Evolutionary conservation across 2,888 invertebrate species (phyloP).

Genomic region (Bruchidius siliquastri): DNA sequence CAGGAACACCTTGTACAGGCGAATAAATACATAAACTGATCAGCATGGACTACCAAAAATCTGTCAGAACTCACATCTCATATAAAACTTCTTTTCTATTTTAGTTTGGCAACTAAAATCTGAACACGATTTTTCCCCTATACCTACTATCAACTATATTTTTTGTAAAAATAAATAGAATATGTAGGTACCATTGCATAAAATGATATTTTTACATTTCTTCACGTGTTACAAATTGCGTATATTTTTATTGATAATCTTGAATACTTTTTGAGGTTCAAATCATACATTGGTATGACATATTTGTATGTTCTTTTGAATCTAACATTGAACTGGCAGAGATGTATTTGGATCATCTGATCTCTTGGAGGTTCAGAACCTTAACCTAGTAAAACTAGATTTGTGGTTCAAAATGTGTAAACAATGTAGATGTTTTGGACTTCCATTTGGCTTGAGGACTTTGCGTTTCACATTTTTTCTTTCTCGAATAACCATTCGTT

Average conservation of each 20-base stretch:
- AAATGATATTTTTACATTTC: constrained; percentile 3
- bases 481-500: too few relatives aligned
- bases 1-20: too few relatives aligned
- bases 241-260: not conserved
- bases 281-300: not conserved
- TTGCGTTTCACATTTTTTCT: too few relatives aligned
- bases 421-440: too few relatives aligned
- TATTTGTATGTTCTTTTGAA: not conserved
- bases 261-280: not conserved
- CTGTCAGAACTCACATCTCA: not conserved
- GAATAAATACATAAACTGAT: too few relatives aligned
- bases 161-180: not conserved
- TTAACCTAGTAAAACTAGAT: too few relatives aligned
- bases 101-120: not conserved
- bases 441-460: too few relatives aligned
- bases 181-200: not conserved
- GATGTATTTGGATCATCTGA: too few relatives aligned
- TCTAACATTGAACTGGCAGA: too few relatives aligned
- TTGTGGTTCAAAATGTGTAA: too few relatives aligned
- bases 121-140: not conserved
- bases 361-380: too few relatives aligned
- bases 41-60: not conserved
- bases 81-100: not conserved
- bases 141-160: not conserved
- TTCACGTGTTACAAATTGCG: not conserved